These are phyloP conservation scores for Limnephilus lunatus DNA, from an alignment of 2,888 invertebrate species.

Conservation along the genomic window DNA sequence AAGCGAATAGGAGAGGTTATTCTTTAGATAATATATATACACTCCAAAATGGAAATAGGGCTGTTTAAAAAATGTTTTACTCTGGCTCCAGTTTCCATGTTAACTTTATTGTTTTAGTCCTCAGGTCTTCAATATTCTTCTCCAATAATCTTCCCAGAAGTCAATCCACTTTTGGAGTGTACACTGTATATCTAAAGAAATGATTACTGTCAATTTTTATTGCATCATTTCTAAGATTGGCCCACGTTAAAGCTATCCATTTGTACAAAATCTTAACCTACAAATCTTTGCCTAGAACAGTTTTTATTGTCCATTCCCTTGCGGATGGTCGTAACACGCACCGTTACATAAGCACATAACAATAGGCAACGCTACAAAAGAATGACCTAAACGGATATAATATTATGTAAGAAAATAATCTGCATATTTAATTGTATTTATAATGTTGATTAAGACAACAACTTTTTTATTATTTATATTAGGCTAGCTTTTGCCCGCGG, in stretches of 20 bases:
- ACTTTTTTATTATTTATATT: too few relatives aligned
- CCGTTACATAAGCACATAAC: slow-evolving; percentile 22
- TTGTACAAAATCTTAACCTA: neutral
- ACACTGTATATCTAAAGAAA: neutral
- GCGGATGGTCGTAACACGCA: neutral
- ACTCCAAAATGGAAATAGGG: too few relatives aligned
- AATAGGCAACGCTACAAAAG: neutral
- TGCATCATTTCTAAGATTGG: neutral
- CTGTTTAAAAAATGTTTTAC: neutral
- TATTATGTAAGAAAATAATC: neutral
- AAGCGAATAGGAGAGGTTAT: too few relatives aligned
- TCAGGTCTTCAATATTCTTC: neutral
- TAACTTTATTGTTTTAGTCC: neutral
- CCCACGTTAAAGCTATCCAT: neutral
- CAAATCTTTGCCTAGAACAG: neutral
- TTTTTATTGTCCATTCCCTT: neutral
- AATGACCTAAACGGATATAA: neutral
- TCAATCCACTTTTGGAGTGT: neutral
- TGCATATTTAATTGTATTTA: neutral
- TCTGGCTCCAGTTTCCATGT: neutral
- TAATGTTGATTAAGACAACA: neutral
- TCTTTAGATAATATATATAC: too few relatives aligned
- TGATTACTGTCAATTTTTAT: neutral
- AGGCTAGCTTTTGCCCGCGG: too few relatives aligned
- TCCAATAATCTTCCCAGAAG: neutral